phyloP scores from a whole-genome alignment of 2,888 invertebrate species.

The Brachypalpus laphriformis region DNA sequence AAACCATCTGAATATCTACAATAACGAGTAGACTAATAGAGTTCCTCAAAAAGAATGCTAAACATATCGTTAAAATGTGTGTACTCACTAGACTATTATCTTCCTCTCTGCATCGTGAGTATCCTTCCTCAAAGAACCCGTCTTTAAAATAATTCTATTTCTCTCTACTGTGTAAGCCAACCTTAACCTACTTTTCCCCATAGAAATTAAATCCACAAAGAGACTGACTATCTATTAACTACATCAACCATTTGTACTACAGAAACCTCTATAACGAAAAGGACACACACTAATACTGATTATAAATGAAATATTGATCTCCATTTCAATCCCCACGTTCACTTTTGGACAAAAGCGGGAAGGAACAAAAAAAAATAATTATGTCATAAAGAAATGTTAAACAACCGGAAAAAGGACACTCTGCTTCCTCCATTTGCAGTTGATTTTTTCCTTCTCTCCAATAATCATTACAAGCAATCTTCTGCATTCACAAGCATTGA shows the following conservation, averaged over 20 bases:
- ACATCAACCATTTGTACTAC: not conserved
- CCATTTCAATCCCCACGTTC: not conserved
- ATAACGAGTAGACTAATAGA: not conserved
- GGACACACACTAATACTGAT: slow-evolving; percentile 41
- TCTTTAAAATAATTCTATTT: slow-evolving; percentile 9
- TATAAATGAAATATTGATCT: slow-evolving; percentile 68
- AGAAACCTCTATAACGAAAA: slow-evolving; percentile 32
- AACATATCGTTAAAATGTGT: not conserved
- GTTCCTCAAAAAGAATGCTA: not conserved
- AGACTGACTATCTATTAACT: slow-evolving; percentile 21
- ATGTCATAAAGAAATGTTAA: slow-evolving; percentile 62
- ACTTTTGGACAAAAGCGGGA: not conserved
- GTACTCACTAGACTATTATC: not conserved
- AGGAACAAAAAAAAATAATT: slow-evolving; percentile 33
- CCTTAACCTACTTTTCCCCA: slow-evolving; percentile 45
- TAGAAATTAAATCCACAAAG: slow-evolving; percentile 14
- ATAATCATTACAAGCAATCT: slow-evolving; percentile 62
- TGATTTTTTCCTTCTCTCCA: not conserved
- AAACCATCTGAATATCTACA: not conserved
- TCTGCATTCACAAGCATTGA: slow-evolving; percentile 14
- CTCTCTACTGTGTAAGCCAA: slow-evolving; percentile 1
- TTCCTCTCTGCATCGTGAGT: not conserved
- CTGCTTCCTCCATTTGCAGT: not conserved
- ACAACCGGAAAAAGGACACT: slow-evolving; percentile 69
- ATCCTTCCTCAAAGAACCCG: not conserved